Conservation (phyloP, 2,113 vertebrate genomes). For the Labrus mixtus region DNA sequence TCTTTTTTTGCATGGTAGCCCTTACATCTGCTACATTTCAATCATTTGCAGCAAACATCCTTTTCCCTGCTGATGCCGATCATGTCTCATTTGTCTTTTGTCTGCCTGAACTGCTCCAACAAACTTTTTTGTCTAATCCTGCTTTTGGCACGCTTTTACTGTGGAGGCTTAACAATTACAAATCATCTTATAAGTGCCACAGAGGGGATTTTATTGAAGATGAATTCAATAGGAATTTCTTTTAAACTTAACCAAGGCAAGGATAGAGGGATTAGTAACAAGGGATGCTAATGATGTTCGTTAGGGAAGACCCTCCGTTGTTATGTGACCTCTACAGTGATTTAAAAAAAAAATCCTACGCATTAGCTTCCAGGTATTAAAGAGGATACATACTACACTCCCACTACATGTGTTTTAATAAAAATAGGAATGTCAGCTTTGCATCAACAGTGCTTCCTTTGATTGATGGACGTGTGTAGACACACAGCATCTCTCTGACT, state of each 20-base stretch:
- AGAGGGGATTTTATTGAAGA: conserved; percentile 56
- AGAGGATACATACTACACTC: conserved; percentile 14
- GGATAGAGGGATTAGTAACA: conserved; percentile 57
- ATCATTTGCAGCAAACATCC: conserved; percentile 27
- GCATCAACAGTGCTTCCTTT: background rate
- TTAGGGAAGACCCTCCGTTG: conserved; percentile 30
- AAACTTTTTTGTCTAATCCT: conserved; percentile 51
- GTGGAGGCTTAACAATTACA: conserved; percentile 51
- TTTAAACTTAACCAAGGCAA: conserved; percentile 45
- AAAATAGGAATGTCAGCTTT: conserved; percentile 18
- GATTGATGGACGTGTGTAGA: conserved; percentile 34
- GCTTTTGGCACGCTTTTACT: conserved; percentile 18
- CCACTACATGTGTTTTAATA: conserved; percentile 31
- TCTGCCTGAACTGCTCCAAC: conserved; percentile 29
- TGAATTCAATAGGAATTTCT: conserved; percentile 44
- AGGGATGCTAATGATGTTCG: conserved; percentile 40
- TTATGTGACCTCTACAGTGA: conserved; percentile 51
- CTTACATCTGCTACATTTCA: conserved; percentile 11
- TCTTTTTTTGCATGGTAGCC: conserved; percentile 21
- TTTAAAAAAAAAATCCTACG: conserved; percentile 28
- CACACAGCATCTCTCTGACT: conserved; percentile 12
- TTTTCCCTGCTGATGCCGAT: conserved; percentile 17
- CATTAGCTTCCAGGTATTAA: conserved; percentile 23
- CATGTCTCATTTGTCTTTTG: conserved; percentile 53
- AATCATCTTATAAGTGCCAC: conserved; percentile 48